Evolutionary conservation across 2,113 vertebrate species (phyloP).

Genomic region (Macrotus californicus): DNA sequence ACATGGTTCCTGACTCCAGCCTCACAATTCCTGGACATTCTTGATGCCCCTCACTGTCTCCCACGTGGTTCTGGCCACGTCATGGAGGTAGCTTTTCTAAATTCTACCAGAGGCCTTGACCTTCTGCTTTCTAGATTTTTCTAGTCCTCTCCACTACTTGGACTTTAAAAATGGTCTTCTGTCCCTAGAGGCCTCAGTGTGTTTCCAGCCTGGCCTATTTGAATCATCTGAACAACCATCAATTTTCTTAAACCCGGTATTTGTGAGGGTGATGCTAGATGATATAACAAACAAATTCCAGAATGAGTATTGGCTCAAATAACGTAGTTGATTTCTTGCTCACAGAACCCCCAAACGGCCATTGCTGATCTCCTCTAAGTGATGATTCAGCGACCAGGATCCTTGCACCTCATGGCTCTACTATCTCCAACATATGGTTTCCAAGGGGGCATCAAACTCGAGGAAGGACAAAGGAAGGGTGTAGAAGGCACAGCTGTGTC

Average conservation of each 20-base stretch:
- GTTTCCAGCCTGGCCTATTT: background rate
- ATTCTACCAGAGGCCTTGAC: background rate
- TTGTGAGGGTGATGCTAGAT: background rate
- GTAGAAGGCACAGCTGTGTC: background rate
- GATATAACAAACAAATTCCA: background rate
- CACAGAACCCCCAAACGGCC: background rate
- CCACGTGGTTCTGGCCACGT: background rate
- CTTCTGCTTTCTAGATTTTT: background rate
- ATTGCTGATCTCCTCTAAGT: background rate
- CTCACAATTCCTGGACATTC: background rate
- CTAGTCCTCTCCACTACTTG: background rate
- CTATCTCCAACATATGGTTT: background rate
- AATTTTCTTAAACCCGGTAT: background rate
- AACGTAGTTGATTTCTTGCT: slow-evolving; percentile 2
- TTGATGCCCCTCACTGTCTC: background rate
- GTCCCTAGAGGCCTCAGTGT: background rate
- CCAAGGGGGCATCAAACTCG: background rate
- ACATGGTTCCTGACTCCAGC: background rate
- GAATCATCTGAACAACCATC: background rate
- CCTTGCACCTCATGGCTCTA: background rate
- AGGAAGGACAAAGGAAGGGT: background rate
- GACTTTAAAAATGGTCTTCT: background rate
- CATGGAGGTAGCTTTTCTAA: background rate
- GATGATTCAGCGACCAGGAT: background rate
- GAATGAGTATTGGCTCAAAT: background rate